Evolutionary conservation across 1,140 invertebrate species (phyloP).

Genomic region (Polyergus mexicanus): DNA sequence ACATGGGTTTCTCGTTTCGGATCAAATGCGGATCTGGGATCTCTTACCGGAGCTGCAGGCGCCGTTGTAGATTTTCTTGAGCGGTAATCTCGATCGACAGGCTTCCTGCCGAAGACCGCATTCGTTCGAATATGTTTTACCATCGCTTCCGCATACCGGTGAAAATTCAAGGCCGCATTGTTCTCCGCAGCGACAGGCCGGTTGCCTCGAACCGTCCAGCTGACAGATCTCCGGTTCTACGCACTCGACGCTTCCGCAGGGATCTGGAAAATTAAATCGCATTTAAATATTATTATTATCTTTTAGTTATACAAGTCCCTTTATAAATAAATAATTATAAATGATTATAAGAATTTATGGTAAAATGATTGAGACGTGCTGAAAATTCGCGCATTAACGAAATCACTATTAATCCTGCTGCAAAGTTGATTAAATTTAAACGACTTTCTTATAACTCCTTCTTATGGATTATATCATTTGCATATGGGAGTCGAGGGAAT

Average conservation of each 20-base stretch:
- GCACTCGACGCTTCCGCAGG: slow-evolving; percentile 92
- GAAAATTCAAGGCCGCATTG: slow-evolving; percentile 92
- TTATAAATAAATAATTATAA: too few relatives aligned
- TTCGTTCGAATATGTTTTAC: slow-evolving; percentile 95
- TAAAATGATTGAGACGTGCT: neutral
- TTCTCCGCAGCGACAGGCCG: slow-evolving; percentile 93
- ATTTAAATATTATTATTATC: slow-evolving; percentile 5
- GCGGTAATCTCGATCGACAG: slow-evolving; percentile 90
- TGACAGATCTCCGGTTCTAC: slow-evolving; percentile 94
- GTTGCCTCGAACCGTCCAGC: slow-evolving; percentile 92
- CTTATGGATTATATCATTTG: slow-evolving; percentile 1
- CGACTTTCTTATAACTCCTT: neutral
- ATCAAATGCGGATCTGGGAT: slow-evolving; percentile 41
- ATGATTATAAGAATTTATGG: neutral
- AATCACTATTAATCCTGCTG: neutral
- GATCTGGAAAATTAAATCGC: slow-evolving; percentile 89
- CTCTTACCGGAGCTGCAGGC: slow-evolving; percentile 93
- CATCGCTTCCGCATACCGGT: slow-evolving; percentile 94
- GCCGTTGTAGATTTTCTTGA: slow-evolving; percentile 93
- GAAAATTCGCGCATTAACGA: slow-evolving; percentile 24
- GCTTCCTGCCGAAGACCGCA: slow-evolving; percentile 93
- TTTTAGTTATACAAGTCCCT: neutral
- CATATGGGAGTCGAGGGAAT: slow-evolving; percentile 2
- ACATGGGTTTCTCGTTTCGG: neutral
- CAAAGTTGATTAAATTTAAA: slow-evolving; percentile 24